Percentiles rank a stretch among this genome's conserved stretches.
Conservation (phyloP, 2,797 vertebrate genomes). For the Diplodus puntazzo region DNA sequence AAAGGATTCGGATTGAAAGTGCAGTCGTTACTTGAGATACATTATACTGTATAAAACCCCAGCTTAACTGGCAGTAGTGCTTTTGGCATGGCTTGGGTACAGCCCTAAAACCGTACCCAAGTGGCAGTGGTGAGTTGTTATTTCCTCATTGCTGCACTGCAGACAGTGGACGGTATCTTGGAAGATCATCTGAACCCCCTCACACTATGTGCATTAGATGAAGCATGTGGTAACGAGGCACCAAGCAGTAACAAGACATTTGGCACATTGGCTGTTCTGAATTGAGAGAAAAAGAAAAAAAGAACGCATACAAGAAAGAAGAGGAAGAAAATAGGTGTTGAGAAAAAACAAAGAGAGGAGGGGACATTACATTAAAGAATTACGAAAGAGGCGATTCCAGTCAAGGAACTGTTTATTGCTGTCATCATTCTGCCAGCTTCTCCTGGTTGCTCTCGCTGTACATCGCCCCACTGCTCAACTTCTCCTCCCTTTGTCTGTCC, state of each 20-base stretch:
- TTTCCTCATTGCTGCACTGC: too few relatives aligned
- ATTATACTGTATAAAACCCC: background rate
- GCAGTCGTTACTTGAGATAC: background rate
- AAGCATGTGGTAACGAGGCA: background rate
- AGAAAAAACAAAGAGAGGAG: background rate
- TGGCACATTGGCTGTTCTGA: background rate
- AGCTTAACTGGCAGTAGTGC: background rate
- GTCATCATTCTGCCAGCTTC: background rate
- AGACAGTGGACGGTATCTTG: too few relatives aligned
- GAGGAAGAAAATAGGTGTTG: background rate
- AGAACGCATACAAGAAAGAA: background rate
- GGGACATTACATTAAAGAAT: background rate
- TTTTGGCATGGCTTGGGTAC: background rate
- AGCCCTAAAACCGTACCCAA: background rate
- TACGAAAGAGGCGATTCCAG: slow-evolving; percentile 15
- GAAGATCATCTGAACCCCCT: background rate
- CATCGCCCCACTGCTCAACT: background rate
- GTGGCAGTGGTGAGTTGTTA: too few relatives aligned
- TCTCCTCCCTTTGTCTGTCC: slow-evolving; percentile 11
- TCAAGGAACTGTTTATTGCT: slow-evolving; percentile 18
- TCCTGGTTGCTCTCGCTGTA: background rate
- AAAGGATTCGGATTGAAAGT: background rate
- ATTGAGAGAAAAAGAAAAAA: background rate
- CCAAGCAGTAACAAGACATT: background rate
- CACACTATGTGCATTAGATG: background rate